phyloP scores from a whole-genome alignment of 2,113 vertebrate genomes.

The Alaudala cheleensis region DNA sequence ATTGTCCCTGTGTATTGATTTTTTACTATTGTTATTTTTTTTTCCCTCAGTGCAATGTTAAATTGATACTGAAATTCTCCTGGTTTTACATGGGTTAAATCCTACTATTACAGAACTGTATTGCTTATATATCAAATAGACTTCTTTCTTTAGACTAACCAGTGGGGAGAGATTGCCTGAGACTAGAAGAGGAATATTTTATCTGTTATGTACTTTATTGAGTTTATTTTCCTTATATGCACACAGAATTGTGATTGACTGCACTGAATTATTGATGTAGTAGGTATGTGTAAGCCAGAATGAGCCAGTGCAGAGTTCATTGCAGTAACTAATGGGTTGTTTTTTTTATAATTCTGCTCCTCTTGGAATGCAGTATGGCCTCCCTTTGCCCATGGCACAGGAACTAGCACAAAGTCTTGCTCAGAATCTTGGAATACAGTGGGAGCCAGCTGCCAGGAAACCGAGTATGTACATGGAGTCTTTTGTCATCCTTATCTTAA shows the following conservation, averaged over 20 bases:
- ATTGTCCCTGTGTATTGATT: not conserved
- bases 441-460: constrained; percentile 90
- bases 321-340: constrained; percentile 22
- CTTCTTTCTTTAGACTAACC: not conserved
- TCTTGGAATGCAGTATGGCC: constrained; percentile 83
- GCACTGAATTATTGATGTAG: not conserved
- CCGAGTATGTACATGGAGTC: constrained; percentile 80
- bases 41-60: not conserved
- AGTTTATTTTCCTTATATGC: not conserved
- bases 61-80: not conserved
- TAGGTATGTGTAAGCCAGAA: not conserved
- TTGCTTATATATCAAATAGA: not conserved
- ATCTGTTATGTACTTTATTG: not conserved
- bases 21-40: not conserved
- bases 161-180: not conserved
- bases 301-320: not conserved
- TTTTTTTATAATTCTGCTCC: not conserved
- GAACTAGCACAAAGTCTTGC: constrained; percentile 92
- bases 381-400: constrained; percentile 84
- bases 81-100: not conserved
- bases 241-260: not conserved
- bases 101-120: not conserved
- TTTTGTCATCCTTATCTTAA: not conserved
- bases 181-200: not conserved
- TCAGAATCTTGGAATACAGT: constrained; percentile 96